A percentile compares a stretch with the other conserved stretches of the same genome.
These are phyloP conservation scores for Orchesella flavescens DNA, from an alignment of 2,888 invertebrate genomes.

Conservation along the genomic window DNA sequence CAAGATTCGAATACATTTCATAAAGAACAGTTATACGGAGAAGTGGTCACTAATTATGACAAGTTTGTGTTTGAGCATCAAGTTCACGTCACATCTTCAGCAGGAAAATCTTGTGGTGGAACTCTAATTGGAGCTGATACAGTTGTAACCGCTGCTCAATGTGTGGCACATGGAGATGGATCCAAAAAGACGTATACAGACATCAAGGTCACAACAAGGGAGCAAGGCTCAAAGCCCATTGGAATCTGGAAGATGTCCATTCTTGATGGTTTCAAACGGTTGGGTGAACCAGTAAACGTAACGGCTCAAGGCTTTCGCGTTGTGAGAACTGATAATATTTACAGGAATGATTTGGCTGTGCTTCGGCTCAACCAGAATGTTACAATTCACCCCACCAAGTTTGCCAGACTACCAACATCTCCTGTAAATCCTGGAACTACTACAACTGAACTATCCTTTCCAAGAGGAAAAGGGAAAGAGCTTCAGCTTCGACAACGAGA, in stretches of 20 bases:
- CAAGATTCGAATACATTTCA: too few species aligned
- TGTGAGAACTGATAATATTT: too few species aligned
- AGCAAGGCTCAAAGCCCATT: not conserved
- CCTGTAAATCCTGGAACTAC: not conserved
- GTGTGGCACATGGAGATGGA: not conserved
- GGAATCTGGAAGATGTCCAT: not conserved
- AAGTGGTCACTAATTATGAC: not conserved
- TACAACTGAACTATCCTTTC: constrained; percentile 22
- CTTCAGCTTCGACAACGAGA: constrained; percentile 4
- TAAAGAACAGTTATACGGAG: constrained; percentile 15
- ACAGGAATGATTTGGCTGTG: too few species aligned
- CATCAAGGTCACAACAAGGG: too few species aligned
- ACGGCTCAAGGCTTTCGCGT: too few species aligned
- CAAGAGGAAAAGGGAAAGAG: not conserved
- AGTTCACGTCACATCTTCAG: too few species aligned
- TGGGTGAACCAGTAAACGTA: too few species aligned
- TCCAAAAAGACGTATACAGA: not conserved
- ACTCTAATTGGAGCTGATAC: too few species aligned
- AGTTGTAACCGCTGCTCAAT: constrained; percentile 41
- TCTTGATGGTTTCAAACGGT: too few species aligned
- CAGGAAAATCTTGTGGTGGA: too few species aligned
- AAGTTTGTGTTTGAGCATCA: constrained; percentile 24
- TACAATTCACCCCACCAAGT: too few species aligned
- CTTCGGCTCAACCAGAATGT: too few species aligned
- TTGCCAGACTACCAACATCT: constrained; percentile 17